A percentile compares a stretch with the other conserved stretches of the same genome.
Evolutionary conservation across 2,113 vertebrate genomes (phyloP).

Genomic region (Pygoscelis antarcticus): DNA sequence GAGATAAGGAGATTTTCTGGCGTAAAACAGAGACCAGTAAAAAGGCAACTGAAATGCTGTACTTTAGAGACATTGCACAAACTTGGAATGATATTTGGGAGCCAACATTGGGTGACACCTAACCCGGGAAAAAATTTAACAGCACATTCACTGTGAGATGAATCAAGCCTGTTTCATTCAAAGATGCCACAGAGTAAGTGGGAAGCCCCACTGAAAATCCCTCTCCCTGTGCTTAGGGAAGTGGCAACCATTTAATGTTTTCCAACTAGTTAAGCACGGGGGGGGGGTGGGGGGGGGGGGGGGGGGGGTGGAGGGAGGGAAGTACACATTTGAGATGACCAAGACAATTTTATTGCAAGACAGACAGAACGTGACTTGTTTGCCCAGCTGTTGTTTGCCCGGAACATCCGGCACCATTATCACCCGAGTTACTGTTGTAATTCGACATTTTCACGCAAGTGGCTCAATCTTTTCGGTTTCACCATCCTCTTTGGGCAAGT

Average conservation of each 20-base stretch:
- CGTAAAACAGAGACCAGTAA: not conserved
- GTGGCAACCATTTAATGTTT: not conserved
- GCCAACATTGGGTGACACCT: not conserved
- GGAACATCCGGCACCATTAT: constrained; percentile 11
- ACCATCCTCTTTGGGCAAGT: not conserved
- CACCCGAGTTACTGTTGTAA: not conserved
- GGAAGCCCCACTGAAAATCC: constrained; percentile 23
- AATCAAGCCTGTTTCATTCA: constrained; percentile 2
- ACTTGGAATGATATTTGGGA: not conserved
- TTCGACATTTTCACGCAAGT: not conserved
- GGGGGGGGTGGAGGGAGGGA: not conserved
- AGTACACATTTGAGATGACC: not conserved
- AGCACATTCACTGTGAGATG: not conserved
- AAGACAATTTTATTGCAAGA: constrained; percentile 44
- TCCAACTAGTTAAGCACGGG: not conserved
- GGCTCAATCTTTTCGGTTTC: constrained; percentile 20
- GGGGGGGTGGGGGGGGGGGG: too few species aligned
- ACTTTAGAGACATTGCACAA: not conserved
- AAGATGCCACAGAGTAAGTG: not conserved
- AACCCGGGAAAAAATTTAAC: not conserved
- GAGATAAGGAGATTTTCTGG: not conserved
- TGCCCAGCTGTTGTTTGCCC: constrained; percentile 61
- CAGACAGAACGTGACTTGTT: constrained; percentile 46
- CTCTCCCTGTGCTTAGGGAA: not conserved
- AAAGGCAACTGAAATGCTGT: not conserved